These are phyloP conservation scores for Synergus laeviventris DNA, from an alignment of 2,888 invertebrate species.

Conservation along the genomic window DNA sequence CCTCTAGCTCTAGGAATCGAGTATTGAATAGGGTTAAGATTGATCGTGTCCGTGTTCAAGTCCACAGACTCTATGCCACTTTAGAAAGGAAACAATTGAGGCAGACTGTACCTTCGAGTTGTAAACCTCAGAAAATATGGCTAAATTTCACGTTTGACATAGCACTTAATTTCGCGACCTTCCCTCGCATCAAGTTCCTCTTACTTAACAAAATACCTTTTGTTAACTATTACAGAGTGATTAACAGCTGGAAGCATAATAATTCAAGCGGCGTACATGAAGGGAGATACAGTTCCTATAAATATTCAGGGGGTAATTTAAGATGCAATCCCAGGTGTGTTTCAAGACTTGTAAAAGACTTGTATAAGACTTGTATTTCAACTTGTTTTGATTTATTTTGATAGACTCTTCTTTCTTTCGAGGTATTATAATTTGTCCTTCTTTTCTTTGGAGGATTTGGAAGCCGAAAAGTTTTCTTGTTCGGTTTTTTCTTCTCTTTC, in stretches of 20 bases:
- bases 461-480: not conserved
- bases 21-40: slow-evolving; percentile 21
- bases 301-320: slow-evolving; percentile 32
- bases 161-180: slow-evolving; percentile 1
- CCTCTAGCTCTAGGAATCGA: slow-evolving; percentile 25
- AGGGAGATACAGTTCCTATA: slow-evolving; percentile 32
- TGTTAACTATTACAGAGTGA: slow-evolving; percentile 16
- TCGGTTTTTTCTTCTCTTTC: not conserved
- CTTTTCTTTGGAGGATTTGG: not conserved
- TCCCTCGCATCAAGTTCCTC: slow-evolving; percentile 20
- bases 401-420: not conserved
- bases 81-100: slow-evolving; percentile 24
- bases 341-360: too few species aligned
- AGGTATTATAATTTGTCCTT: not conserved
- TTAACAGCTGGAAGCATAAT: slow-evolving; percentile 15
- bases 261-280: slow-evolving; percentile 7
- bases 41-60: slow-evolving; percentile 14
- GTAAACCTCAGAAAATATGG: slow-evolving; percentile 12
- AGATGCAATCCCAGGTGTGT: slow-evolving; percentile 3
- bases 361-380: not conserved
- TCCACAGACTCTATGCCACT: not conserved
- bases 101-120: not conserved
- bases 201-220: slow-evolving; percentile 34
- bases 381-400: not conserved
- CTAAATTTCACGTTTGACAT: slow-evolving; percentile 2